A percentile compares a stretch with the other conserved stretches of the same genome.
phyloP scores from a whole-genome alignment of 2,797 vertebrate species.

The Stomatorhinus walkeri region DNA sequence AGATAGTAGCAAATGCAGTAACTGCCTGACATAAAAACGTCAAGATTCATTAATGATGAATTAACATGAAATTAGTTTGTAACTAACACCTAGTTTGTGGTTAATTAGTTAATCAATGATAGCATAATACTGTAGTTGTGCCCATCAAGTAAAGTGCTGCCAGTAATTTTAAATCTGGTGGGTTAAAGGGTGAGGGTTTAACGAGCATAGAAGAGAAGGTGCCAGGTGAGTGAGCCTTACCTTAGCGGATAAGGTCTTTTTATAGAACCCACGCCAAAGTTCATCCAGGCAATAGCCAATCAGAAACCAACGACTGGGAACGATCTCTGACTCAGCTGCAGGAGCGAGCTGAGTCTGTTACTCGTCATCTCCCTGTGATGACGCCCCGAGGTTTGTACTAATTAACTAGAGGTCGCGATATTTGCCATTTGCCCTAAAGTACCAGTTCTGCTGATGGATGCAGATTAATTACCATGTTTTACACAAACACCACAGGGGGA shows the following conservation, averaged over 20 bases:
- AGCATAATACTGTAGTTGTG: neutral
- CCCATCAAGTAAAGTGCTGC: neutral
- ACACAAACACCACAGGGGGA: neutral
- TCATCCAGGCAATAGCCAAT: neutral
- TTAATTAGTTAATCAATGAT: neutral
- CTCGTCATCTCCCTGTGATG: neutral
- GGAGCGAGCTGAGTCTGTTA: neutral
- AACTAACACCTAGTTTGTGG: neutral
- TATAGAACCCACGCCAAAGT: neutral
- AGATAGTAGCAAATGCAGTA: neutral
- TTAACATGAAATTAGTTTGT: neutral
- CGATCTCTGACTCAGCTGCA: neutral
- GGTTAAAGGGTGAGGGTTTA: neutral
- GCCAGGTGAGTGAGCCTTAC: neutral
- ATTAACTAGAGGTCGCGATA: neutral
- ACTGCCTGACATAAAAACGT: neutral
- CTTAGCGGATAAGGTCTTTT: neutral
- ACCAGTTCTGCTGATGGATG: neutral
- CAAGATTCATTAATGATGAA: neutral
- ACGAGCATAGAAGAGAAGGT: neutral
- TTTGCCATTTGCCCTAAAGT: neutral
- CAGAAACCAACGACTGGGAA: neutral
- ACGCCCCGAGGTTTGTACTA: neutral
- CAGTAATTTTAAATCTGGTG: neutral
- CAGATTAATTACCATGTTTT: neutral